Evolutionary conservation across 1,140 invertebrate species (phyloP).

Genomic region (Lordiphosa clarofinis): DNA sequence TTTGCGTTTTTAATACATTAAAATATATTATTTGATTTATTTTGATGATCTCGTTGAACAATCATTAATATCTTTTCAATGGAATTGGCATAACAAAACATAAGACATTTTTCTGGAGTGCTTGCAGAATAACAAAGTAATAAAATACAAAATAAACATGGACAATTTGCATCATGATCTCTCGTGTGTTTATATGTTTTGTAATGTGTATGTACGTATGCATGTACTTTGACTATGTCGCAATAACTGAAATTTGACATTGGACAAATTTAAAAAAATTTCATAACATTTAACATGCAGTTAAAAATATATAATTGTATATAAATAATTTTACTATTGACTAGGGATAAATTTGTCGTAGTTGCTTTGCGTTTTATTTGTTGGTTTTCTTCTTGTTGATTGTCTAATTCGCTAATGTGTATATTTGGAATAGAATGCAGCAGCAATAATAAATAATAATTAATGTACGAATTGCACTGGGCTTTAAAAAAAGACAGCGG

Average conservation of each 20-base stretch:
- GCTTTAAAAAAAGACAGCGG: constrained; percentile 37
- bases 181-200: no score
- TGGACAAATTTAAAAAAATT: constrained; percentile 29
- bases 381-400: constrained; percentile 12
- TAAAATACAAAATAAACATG: constrained; percentile 17
- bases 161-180: no score
- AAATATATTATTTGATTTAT: constrained; percentile 34
- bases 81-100: constrained; percentile 56
- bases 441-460: constrained; percentile 57
- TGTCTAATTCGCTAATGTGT: constrained; percentile 65
- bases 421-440: constrained; percentile 67
- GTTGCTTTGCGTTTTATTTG: constrained; percentile 29
- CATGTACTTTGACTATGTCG: constrained; percentile 10
- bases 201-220: no score
- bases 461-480: constrained; percentile 57
- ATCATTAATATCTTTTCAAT: constrained; percentile 63
- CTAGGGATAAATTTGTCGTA: constrained; percentile 78
- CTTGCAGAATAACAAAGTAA: constrained; percentile 22
- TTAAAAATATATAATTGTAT: constrained; percentile 67
- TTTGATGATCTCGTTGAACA: constrained; percentile 48
- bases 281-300: constrained; percentile 29
- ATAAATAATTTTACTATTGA: constrained; percentile 79
- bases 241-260: constrained; percentile 12
- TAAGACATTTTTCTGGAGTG: constrained; percentile 6
- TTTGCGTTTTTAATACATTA: constrained; percentile 9